Evolutionary conservation across 2,888 invertebrate genomes (phyloP).

Genomic region (Drosophila mettleri): DNA sequence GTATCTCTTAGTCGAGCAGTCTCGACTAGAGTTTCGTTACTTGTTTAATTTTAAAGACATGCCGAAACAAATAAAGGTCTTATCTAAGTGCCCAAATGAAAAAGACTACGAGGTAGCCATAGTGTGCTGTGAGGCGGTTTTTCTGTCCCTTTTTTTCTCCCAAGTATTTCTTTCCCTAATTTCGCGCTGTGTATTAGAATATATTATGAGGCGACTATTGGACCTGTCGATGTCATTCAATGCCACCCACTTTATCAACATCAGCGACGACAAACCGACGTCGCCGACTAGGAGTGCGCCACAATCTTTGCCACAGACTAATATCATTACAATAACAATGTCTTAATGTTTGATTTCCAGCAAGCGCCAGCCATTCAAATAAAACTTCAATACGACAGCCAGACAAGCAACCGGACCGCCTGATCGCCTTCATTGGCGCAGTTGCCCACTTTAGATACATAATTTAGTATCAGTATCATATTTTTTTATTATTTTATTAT

Average conservation of each 20-base stretch:
- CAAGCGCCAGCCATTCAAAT: constrained; percentile 55
- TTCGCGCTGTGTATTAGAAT: constrained; percentile 56
- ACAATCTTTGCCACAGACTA: constrained; percentile 43
- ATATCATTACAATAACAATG: constrained; percentile 54
- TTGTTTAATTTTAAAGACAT: constrained; percentile 54
- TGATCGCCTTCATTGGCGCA: constrained; percentile 3
- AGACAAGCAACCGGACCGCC: background rate
- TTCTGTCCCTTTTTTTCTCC: background rate
- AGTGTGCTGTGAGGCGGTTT: constrained; percentile 2
- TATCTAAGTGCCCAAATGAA: constrained; percentile 71
- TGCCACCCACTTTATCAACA: constrained; percentile 62
- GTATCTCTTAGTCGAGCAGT: too few species aligned
- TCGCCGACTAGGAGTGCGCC: constrained; percentile 32
- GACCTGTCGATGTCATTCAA: constrained; percentile 59
- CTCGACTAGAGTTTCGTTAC: too few species aligned
- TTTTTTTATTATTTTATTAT: constrained; percentile 25
- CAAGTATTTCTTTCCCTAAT: constrained; percentile 24
- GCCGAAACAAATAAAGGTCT: constrained; percentile 47
- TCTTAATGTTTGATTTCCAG: constrained; percentile 50
- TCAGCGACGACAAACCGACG: constrained; percentile 20
- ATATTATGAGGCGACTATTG: background rate
- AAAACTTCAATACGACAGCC: constrained; percentile 13
- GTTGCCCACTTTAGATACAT: constrained; percentile 37
- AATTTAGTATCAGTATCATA: constrained; percentile 50
- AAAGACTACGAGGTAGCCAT: constrained; percentile 10